A percentile compares a stretch with the other conserved stretches of the same genome.
phyloP scores from a whole-genome alignment of 2,113 vertebrate genomes.

The Stegostoma tigrinum region DNA sequence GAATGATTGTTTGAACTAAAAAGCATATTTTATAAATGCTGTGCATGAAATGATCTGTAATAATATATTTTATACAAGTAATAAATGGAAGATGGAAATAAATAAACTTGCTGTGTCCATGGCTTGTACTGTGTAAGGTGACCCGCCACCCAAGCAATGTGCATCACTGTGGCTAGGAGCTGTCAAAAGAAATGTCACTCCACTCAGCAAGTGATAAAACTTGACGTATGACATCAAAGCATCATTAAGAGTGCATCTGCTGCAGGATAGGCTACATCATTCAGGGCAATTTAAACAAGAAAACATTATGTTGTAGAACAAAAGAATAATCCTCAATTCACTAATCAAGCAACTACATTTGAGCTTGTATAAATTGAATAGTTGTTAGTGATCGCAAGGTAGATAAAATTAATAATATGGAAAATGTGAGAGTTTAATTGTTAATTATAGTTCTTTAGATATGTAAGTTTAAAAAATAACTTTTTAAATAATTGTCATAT shows the following conservation, averaged over 20 bases:
- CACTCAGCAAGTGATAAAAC: conserved; percentile 88
- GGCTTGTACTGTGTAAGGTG: conserved; percentile 47
- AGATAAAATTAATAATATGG: neutral
- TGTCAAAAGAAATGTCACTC: conserved; percentile 83
- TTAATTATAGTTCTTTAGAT: neutral
- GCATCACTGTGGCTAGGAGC: conserved; percentile 64
- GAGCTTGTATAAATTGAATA: conserved; percentile 42
- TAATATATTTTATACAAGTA: neutral
- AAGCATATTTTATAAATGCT: neutral
- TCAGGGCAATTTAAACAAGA: conserved; percentile 61
- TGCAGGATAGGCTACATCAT: conserved; percentile 67
- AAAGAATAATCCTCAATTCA: conserved; percentile 55
- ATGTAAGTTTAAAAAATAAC: neutral
- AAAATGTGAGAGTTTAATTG: neutral
- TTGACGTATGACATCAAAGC: conserved; percentile 97
- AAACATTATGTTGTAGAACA: conserved; percentile 60
- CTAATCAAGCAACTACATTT: neutral
- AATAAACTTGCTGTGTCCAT: conserved; percentile 43
- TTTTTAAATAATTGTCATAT: neutral
- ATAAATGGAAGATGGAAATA: conserved; percentile 44
- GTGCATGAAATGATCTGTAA: neutral
- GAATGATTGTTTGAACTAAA: neutral
- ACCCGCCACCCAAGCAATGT: conserved; percentile 45
- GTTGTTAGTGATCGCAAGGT: neutral
- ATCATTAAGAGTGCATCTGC: conserved; percentile 85